Evolutionary conservation across 2,888 invertebrate species (phyloP), one percentile per base, ranked within the genome.

Genomic region (Hypolimnas misippus): DNA sequence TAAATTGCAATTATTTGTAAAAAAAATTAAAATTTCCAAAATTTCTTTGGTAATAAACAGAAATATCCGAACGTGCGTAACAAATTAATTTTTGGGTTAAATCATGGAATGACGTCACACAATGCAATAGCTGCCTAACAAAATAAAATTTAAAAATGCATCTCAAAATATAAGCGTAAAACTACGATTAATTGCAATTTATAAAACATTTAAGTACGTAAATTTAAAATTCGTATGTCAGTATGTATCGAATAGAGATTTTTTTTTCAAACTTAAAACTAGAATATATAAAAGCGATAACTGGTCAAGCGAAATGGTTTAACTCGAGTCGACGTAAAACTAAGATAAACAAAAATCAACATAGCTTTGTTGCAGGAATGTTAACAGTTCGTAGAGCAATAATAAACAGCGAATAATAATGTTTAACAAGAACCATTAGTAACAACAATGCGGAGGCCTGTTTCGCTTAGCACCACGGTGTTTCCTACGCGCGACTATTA

Each of bases 281-380:
- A 87, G 70, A 74, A 76, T 80, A 79, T 78, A 83, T 82, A 81
- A 79, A 86, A 83, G 84, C 84, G 78, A 83, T 80, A 86, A 85
- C 81, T 84, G 84, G 79, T 84, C 84, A 83, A 83, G 84, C 84
- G 81, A 79, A 76, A 79, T 80, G 81, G 77, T 78, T 78, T 77
- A 77, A 79, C 80, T 78, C 75, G 77, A 76, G 83, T 86, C 84
- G 80, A 81, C 77, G 82, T 84, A 84, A 81, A 86, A 85, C 84
- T 89, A 90, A 84, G 71, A 83, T 83, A 86, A 89, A 89, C 86
- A 89, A 89, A 89, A 89, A 82, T 86, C 86, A 89, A 90, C 89
- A 86, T 87, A 85, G 84, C 80, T 82, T 87, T 82, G 83, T 83
- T 84, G 86, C 86, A 87, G 91, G 91, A 91, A 91, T 91, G 91